Base-by-base conservation (phyloP, 2,113 vertebrate genomes). In the Hiodon tergisus region DNA sequence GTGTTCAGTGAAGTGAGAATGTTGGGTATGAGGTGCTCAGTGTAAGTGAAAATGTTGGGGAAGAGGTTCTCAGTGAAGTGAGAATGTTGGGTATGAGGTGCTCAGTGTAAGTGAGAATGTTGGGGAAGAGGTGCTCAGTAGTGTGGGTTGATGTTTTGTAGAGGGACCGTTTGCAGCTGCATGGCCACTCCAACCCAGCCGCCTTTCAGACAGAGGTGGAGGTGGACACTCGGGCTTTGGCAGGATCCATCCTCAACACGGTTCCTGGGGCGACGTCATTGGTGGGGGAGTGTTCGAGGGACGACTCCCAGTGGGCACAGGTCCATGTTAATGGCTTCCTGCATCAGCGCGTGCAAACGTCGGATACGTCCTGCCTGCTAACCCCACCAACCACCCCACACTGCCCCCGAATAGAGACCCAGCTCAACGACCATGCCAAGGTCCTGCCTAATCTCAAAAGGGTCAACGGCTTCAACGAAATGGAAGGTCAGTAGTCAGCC, bases 341-440 rank as follows among this genome's bases (percentile, higher is more conserved):
- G 65, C 88, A 85, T 31, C 85, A 83, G 0, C 9, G 74, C 51
- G 4, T 73, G 0, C 80, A 77, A 0, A 75, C 88, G 0, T 17
- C 83, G 0, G 94, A 95, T 69, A 67, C 93, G 0, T 95, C 95
- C 5, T 95, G 94, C 82, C 86, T 97, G 71, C 82, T 96, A 79
- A 96, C 96, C 0, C 95, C 95, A 0, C 94, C 95, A 9, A 91
- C 94, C 82, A 95, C 94, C 2, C 94, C 96, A 0, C 85, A 94
- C 0, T 92, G 91, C 85, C 90, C 93, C 0, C 94, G 95, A 1
- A 81, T 79, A 0, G 67, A 73, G 0, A 84, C 80, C 0, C 88
- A 89, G 55, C 79, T 84, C 3, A 83, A 89, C 0, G 84, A 91
- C 0, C 57, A 79, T 76, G 71, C 81, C 69, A 85, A 88, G 17